Percentiles rank a stretch among this genome's conserved stretches.
phyloP scores from a whole-genome alignment of 2,888 invertebrate species.

The Andrena chrysosceles region DNA sequence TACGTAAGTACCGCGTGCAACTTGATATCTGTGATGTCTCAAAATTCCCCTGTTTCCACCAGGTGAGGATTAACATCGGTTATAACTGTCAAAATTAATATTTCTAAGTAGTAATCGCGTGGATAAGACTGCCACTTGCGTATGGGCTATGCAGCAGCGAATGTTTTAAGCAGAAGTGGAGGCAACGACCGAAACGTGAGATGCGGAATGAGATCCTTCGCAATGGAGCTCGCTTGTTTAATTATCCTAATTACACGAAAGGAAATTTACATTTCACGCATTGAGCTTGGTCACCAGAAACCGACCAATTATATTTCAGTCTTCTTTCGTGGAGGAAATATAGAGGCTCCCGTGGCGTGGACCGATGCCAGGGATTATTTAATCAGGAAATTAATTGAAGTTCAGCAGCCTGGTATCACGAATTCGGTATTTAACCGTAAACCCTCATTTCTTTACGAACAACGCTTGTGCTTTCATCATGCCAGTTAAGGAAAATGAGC shows the following conservation, averaged over 20 bases:
- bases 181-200: neutral
- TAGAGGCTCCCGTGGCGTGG: conserved; percentile 6
- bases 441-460: conserved; percentile 12
- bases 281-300: neutral
- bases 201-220: neutral
- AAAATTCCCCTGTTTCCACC: too few relatives aligned
- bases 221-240: neutral
- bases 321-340: neutral
- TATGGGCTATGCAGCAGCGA: neutral
- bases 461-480: neutral
- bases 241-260: neutral
- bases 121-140: too few relatives aligned
- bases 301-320: conserved; percentile 7
- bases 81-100: too few relatives aligned
- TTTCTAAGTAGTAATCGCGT: too few relatives aligned
- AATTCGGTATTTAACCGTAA: conserved; percentile 10
- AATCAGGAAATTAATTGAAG: conserved; percentile 30
- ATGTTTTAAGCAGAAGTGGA: neutral
- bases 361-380: conserved; percentile 26
- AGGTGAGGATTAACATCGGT: too few relatives aligned
- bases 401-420: neutral
- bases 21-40: too few relatives aligned
- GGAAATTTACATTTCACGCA: neutral
- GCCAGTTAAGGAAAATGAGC: neutral
- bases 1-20: too few relatives aligned